Evolutionary conservation across 2,797 vertebrate genomes (phyloP), one percentile per base, ranked within the genome.

Genomic region (Cossypha niveicapilla): DNA sequence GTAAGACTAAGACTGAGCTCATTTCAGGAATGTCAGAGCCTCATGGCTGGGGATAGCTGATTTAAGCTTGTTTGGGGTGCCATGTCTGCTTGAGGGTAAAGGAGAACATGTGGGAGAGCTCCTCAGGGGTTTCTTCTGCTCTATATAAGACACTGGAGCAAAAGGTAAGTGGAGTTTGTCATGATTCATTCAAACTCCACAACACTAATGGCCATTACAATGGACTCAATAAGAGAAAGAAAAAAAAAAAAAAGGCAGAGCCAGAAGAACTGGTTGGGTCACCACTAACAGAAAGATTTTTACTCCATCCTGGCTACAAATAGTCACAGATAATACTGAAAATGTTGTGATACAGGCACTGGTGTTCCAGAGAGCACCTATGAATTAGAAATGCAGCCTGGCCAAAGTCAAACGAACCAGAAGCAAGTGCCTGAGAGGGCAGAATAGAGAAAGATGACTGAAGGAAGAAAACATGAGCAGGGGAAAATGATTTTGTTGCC

Each of bases 401-500:
- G 28, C 44, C 34, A 47, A 76, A 88, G 37, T 10, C 23, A 50
- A 35, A 71, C 11, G 72, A 68, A 50, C 7, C 30, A 91, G 75
- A 58, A 68, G 25, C 18, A 30, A 88, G n/a, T 17, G 50, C 42
- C 61, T 77, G 61, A 79, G 61, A 60, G 34, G 45, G 61, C 19
- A 77, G 50, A 76, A 53, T 24, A 62, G 37, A 82, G 67, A 81
- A 79, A 53, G n/a, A 44, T 0, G 0, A 18, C 39, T 50, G 60
- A 32, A 75, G 54, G 70, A 78, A 54, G 12, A 88, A 92, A 78
- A 75, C 21, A 11, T 7, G 25, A 51, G 35, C 44, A 68, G 23
- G 37, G 25, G 21, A 63, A 83, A 90, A 62, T 34, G 0, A 47
- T 76, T 95, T 78, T 88, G 54, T 37, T 91, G 57, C 45, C 48